Conservation (phyloP, 2,888 invertebrate species). For the Vanessa cardui region DNA sequence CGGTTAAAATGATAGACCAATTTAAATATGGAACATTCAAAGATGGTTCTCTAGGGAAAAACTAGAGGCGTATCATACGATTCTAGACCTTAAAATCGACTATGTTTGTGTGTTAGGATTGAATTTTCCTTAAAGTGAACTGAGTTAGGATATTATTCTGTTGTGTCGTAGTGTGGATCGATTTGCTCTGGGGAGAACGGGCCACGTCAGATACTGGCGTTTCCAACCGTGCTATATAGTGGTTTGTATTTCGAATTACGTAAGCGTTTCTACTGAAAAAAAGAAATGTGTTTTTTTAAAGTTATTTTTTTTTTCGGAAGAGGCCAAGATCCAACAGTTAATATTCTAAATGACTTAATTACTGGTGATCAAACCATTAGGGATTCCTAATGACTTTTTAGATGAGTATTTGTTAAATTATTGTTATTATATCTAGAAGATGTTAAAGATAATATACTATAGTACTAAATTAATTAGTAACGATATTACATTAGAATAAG, state of each 20-base stretch:
- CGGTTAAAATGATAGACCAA: conserved; percentile 65
- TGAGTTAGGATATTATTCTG: conserved; percentile 53
- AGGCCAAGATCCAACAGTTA: no score
- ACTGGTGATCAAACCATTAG: no score
- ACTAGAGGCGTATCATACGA: conserved; percentile 51
- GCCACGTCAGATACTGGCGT: conserved; percentile 58
- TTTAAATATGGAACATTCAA: conserved; percentile 76
- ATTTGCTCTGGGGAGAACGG: conserved; percentile 75
- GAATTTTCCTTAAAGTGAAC: conserved; percentile 46
- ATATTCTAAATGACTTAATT: no score
- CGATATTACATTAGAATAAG: no score
- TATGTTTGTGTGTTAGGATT: conserved; percentile 34
- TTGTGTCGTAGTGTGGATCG: conserved; percentile 59
- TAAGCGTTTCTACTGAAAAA: conserved; percentile 18
- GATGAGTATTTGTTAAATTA: no score
- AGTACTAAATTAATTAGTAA: no score
- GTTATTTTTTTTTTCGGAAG: no score
- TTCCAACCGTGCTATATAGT: conserved; percentile 48
- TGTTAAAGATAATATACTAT: no score
- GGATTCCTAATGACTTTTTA: no score
- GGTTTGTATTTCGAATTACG: conserved; percentile 23
- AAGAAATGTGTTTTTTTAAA: no score
- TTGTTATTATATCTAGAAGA: no score
- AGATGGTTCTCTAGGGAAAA: conserved; percentile 83
- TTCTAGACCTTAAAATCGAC: conserved; percentile 44